Evolutionary conservation across 1,140 invertebrate genomes (phyloP).

Genomic region (Tetragnatha versicolor): DNA sequence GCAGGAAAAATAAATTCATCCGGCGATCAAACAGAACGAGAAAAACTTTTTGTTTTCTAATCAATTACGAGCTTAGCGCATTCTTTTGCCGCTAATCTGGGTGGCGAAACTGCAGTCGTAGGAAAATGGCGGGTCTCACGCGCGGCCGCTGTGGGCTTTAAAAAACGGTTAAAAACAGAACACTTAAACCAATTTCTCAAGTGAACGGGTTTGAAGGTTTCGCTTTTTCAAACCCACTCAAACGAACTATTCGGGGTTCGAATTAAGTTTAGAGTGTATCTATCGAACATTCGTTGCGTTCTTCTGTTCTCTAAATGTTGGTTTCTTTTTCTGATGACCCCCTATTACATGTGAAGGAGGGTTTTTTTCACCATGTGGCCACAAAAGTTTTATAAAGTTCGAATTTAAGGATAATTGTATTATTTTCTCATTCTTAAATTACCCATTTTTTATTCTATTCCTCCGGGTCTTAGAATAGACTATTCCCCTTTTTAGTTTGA

Average conservation of each 20-base stretch:
- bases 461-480: too few species aligned
- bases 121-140: neutral
- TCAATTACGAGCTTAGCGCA: constrained; percentile 13
- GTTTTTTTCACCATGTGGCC: too few species aligned
- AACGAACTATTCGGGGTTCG: too few species aligned
- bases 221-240: neutral
- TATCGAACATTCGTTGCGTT: neutral
- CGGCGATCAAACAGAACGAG: neutral
- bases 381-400: too few species aligned
- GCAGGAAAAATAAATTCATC: neutral
- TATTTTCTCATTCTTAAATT: too few species aligned
- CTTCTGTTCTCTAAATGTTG: too few species aligned
- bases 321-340: too few species aligned
- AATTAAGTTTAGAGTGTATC: too few species aligned
- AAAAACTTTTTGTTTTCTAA: constrained; percentile 9
- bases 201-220: constrained; percentile 2
- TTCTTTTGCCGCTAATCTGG: constrained; percentile 18
- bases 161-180: constrained; percentile 25
- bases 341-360: too few species aligned
- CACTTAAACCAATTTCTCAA: constrained; percentile 41
- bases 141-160: neutral
- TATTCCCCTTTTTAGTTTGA: too few species aligned
- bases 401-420: too few species aligned
- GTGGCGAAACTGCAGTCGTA: neutral
- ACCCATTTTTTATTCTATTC: too few species aligned